phyloP scores from a whole-genome alignment of 2,113 vertebrate species.

The Rhabdornis inornatus region DNA sequence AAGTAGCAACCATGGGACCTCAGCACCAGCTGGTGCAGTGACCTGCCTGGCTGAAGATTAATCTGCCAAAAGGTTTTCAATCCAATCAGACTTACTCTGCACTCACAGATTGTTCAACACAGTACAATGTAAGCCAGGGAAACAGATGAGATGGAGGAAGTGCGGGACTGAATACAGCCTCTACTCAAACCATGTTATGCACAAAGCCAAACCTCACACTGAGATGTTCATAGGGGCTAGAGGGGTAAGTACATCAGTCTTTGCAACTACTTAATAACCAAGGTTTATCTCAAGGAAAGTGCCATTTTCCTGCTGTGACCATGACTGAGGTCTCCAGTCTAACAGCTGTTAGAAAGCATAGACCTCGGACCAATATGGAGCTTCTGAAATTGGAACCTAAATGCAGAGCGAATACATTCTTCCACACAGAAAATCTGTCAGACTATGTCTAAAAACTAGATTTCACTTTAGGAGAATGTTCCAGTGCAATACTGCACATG shows the following conservation, averaged over 20 bases:
- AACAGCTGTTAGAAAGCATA: not conserved
- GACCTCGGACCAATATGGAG: not conserved
- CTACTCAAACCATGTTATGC: not conserved
- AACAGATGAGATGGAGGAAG: not conserved
- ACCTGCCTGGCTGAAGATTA: not conserved
- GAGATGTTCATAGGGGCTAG: not conserved
- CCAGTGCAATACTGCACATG: not conserved
- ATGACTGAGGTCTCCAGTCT: not conserved
- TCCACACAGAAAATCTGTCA: not conserved
- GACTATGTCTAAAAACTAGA: not conserved
- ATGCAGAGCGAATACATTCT: not conserved
- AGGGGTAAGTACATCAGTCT: not conserved
- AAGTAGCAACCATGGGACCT: rapidly evolving
- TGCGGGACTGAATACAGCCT: not conserved
- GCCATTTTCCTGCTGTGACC: not conserved
- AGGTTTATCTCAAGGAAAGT: not conserved
- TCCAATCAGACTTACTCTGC: not conserved
- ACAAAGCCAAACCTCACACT: not conserved
- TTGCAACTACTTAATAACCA: not conserved
- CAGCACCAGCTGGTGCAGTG: not conserved
- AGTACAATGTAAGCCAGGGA: not conserved
- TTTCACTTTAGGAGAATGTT: not conserved
- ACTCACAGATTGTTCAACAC: not conserved
- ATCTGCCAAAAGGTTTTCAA: not conserved
- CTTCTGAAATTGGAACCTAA: not conserved